A percentile compares a stretch with the other conserved stretches of the same genome.
These are phyloP conservation scores for Amiota minor DNA, from an alignment of 2,888 invertebrate species.

Conservation along the genomic window DNA sequence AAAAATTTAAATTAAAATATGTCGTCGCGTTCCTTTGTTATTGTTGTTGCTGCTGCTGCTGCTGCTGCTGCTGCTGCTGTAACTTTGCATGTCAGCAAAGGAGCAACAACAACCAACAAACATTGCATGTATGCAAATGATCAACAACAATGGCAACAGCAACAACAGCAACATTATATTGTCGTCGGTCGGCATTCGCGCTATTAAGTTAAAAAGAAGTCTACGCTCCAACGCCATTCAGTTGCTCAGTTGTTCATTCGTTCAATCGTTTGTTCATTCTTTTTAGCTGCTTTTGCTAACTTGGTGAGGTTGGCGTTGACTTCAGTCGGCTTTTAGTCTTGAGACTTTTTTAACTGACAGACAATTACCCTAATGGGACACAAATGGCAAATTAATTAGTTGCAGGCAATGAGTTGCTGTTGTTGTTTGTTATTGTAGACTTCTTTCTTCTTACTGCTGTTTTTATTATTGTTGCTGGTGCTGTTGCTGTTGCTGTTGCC, in stretches of 20 bases:
- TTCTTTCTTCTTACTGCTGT: too few species aligned
- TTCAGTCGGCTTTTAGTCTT: neutral
- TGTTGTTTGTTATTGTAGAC: slow-evolving; percentile 7
- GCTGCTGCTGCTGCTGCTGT: neutral
- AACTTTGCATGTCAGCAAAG: neutral
- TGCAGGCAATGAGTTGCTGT: slow-evolving; percentile 41
- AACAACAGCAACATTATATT: slow-evolving; percentile 35
- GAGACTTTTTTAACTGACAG: slow-evolving; percentile 56
- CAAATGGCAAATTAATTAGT: slow-evolving; percentile 68
- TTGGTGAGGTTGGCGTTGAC: neutral
- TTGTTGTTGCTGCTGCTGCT: neutral
- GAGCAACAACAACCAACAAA: neutral
- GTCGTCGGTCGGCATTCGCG: slow-evolving; percentile 18
- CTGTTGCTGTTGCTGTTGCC: slow-evolving; percentile 26
- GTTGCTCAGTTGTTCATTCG: slow-evolving; percentile 40
- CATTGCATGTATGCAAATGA: slow-evolving; percentile 53
- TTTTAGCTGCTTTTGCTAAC: slow-evolving; percentile 3
- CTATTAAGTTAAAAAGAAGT: slow-evolving; percentile 46
- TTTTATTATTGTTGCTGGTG: slow-evolving; percentile 7
- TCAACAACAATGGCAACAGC: slow-evolving; percentile 29
- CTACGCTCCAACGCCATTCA: slow-evolving; percentile 33
- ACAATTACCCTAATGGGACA: slow-evolving; percentile 67
- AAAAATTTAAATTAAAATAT: slow-evolving; percentile 52
- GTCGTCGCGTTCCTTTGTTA: slow-evolving; percentile 27
- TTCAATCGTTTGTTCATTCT: slow-evolving; percentile 33